These are phyloP conservation scores for Bucco capensis DNA, from an alignment of 2,113 vertebrate species.

Conservation along the genomic window DNA sequence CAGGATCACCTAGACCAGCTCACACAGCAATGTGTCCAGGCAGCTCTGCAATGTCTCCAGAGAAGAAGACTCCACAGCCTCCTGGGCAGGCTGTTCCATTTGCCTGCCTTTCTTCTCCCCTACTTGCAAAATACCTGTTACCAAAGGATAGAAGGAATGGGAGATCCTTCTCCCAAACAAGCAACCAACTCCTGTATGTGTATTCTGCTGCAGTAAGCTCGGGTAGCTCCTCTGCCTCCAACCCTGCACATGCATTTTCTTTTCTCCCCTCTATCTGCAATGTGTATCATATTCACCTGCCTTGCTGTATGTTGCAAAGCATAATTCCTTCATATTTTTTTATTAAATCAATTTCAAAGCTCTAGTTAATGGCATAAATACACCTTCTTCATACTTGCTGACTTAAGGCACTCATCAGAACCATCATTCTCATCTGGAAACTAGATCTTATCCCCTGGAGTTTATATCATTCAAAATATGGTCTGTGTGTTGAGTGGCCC, in stretches of 20 bases:
- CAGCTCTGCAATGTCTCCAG: too few species aligned
- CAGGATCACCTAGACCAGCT: too few species aligned
- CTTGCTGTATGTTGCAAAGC: neutral
- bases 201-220: neutral
- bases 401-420: neutral
- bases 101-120: neutral
- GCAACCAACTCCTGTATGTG: neutral
- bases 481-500: neutral
- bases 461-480: fast-evolving
- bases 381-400: neutral
- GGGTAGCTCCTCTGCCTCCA: neutral
- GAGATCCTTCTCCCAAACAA: neutral
- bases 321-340: neutral
- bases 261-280: neutral
- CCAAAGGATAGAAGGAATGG: neutral
- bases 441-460: neutral
- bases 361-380: neutral
- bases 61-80: too few species aligned
- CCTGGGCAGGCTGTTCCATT: too few species aligned
- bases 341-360: neutral
- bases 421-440: neutral
- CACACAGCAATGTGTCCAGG: too few species aligned
- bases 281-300: neutral
- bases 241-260: fast-evolving
- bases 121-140: neutral